Conservation (phyloP, 1,140 invertebrate species). For the Matsumurasca onukii region DNA sequence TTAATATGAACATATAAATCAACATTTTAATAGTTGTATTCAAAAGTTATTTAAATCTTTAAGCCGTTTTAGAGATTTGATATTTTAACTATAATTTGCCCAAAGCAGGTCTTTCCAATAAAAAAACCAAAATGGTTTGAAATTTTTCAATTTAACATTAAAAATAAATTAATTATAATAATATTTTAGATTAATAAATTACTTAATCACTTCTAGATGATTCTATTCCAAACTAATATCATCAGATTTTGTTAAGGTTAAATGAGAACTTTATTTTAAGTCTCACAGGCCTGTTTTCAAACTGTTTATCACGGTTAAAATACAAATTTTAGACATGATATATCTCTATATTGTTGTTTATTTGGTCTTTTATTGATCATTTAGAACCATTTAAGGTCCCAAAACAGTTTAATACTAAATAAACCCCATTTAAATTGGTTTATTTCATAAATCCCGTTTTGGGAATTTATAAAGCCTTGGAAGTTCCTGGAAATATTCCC, state of each 20-base stretch:
- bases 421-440: background rate
- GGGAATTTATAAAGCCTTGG: background rate
- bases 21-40: background rate
- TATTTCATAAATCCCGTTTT: background rate
- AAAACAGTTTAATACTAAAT: background rate
- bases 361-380: background rate
- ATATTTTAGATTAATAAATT: background rate
- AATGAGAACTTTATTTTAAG: too few relatives aligned
- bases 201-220: background rate
- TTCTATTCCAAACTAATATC: background rate
- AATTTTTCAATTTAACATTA: background rate
- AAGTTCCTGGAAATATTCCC: background rate
- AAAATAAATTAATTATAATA: background rate
- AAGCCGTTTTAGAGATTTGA: background rate
- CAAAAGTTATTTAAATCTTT: background rate
- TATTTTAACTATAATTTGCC: background rate
- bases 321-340: background rate
- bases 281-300: too few relatives aligned
- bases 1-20: slow-evolving; percentile 5
- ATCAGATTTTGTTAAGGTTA: background rate
- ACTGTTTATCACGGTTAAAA: too few relatives aligned
- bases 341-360: background rate
- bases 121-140: background rate
- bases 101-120: background rate
- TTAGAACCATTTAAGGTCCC: background rate